These are phyloP conservation scores for Psammodynastes pulverulentus DNA, from an alignment of 2,113 vertebrate species.

Conservation along the genomic window DNA sequence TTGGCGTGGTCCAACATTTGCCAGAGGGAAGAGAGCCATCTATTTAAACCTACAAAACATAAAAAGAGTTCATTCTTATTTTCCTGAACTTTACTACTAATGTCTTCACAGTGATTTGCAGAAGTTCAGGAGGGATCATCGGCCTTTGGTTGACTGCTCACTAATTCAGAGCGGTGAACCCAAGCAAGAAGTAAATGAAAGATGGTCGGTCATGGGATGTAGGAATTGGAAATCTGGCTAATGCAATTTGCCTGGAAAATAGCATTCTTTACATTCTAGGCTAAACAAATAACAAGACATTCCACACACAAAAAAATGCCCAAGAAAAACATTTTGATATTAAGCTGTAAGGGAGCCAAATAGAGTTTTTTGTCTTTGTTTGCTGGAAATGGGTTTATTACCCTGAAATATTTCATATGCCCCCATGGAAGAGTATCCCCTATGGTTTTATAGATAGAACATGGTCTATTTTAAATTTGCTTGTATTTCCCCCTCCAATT, in stretches of 20 bases:
- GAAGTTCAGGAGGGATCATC: background rate
- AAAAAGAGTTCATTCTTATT: background rate
- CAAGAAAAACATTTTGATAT: background rate
- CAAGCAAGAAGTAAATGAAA: background rate
- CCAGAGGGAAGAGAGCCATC: background rate
- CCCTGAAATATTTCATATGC: background rate
- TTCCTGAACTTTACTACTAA: background rate
- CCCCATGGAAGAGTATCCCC: background rate
- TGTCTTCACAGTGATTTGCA: accelerated
- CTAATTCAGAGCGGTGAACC: background rate
- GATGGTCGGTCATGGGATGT: background rate
- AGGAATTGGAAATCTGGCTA: background rate
- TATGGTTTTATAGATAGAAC: accelerated
- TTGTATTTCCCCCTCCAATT: background rate
- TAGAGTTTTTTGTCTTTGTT: background rate
- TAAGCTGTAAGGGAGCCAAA: background rate
- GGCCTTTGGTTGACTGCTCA: accelerated
- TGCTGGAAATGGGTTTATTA: background rate
- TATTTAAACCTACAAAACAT: background rate
- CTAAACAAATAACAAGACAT: background rate
- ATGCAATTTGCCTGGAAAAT: background rate
- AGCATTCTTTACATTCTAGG: background rate
- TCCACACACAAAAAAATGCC: background rate
- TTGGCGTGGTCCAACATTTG: background rate
- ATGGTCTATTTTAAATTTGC: background rate